These are phyloP conservation scores for Phocides pigmalion DNA, from an alignment of 1,140 invertebrate species.

Conservation along the genomic window DNA sequence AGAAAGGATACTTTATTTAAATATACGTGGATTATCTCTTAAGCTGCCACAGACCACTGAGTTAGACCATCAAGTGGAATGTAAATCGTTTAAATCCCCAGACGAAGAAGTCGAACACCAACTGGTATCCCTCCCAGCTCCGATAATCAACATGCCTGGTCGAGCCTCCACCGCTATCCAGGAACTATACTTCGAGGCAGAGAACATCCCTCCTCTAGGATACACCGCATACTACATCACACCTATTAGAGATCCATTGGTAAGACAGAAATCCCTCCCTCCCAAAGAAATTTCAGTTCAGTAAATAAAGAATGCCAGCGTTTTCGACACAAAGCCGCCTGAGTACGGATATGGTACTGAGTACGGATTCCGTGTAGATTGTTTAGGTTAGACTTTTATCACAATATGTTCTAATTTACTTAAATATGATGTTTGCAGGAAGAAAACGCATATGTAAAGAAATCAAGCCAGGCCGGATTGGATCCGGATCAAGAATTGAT, in stretches of 20 bases:
- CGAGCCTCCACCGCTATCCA: slow-evolving; percentile 84
- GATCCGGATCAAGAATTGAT: slow-evolving; percentile 56
- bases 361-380: too few species aligned
- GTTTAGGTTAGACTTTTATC: too few species aligned
- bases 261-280: slow-evolving; percentile 31
- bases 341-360: too few species aligned
- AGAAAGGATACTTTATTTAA: too few species aligned
- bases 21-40: too few species aligned
- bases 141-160: slow-evolving; percentile 86
- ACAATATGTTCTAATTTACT: too few species aligned
- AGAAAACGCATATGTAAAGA: slow-evolving; percentile 51
- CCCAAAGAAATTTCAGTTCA: too few species aligned
- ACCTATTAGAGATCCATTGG: slow-evolving; percentile 61
- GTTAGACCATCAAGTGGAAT: too few species aligned
- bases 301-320: too few species aligned
- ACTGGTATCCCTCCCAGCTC: slow-evolving; percentile 85
- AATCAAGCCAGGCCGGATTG: slow-evolving; percentile 36
- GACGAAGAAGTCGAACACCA: slow-evolving; percentile 84
- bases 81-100: too few species aligned
- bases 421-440: slow-evolving; percentile 45
- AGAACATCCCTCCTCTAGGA: slow-evolving; percentile 87
- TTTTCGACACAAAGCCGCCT: too few species aligned
- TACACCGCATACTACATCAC: slow-evolving; percentile 86
- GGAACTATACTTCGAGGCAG: slow-evolving; percentile 88
- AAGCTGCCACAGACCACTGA: too few species aligned